These are phyloP conservation scores for Mythimna ferrago DNA, from an alignment of 2,888 invertebrate genomes.

Conservation along the genomic window DNA sequence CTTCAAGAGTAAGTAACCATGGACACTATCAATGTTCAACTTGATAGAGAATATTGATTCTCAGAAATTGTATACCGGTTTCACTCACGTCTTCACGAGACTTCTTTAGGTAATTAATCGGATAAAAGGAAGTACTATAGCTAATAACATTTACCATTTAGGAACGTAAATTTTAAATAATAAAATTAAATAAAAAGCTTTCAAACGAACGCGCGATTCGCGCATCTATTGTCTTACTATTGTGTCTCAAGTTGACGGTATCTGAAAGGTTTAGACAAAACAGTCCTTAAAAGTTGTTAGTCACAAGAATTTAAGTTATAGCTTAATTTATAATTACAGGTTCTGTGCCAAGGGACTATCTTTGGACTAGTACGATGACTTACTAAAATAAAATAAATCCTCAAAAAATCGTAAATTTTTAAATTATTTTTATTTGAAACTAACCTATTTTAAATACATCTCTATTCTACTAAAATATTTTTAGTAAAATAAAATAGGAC, in stretches of 20 bases:
- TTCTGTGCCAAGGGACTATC: background rate
- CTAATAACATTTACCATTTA: background rate
- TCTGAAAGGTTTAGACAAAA: too few relatives aligned
- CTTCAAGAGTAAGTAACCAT: constrained; percentile 12
- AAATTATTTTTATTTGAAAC: too few relatives aligned
- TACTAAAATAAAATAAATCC: background rate
- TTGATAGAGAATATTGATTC: constrained; percentile 19
- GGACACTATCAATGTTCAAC: constrained; percentile 19
- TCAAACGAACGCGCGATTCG: too few relatives aligned
- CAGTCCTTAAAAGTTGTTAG: too few relatives aligned
- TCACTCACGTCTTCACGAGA: background rate
- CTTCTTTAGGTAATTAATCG: background rate
- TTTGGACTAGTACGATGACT: background rate
- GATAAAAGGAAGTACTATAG: background rate
- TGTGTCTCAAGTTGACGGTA: too few relatives aligned
- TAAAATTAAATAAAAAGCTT: too few relatives aligned
- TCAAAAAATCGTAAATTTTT: background rate
- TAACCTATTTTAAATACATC: too few relatives aligned
- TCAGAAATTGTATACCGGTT: background rate
- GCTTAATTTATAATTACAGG: background rate
- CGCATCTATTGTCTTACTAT: too few relatives aligned
- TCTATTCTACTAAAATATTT: background rate
- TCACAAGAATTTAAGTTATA: too few relatives aligned
- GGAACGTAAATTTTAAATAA: too few relatives aligned
- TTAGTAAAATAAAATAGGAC: background rate